Base-by-base conservation (phyloP, 2,797 vertebrate species). In the Argentina silus region DNA sequence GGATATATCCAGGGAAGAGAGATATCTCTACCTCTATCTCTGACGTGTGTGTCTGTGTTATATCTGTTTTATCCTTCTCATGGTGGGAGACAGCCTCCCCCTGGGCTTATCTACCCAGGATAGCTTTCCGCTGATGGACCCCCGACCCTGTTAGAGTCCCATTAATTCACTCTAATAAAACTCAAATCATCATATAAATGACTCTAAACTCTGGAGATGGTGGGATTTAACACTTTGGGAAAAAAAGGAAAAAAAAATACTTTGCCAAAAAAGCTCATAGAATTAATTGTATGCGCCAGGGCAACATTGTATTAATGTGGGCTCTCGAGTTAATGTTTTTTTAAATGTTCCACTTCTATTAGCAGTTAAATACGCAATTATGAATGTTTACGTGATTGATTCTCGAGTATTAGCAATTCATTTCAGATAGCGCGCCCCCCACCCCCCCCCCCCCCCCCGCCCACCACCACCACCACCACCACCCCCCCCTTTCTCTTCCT, bases 291-390 rank as follows among this genome's bases (percentile, higher is more conserved):
- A 82, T 82, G 76, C 69, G 73, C 81, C 75, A 61, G 69, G 72
- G 66, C 80, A 82, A 86, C 86, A 78, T 81, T 72, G 63, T 76
- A 87, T 89, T 83, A 84, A 88, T 85, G 76, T 75, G 72, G 51
- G 74, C 82, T 82, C 79, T 88, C 72, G 50, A 83, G 81, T 85
- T 90, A 86, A 90, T 89, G 84, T 78, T 79, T 78, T 81, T 84
- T 78, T 61, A 44, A 80, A 79, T 69, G 85, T 76, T 81, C 79
- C 72, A 86, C 82, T 89, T 86, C 74, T 85, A 76, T 83, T 79
- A 17, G 83, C 86, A 88, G 89, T 90, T 90, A 89, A 85, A 87
- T 73, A 71, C 70, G 74, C 80, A 87, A 86, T 90, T 87, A 90
- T 74, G 83, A 81, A 72, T 84, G 80, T 87, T 86, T 87, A 75